Evolutionary conservation across 2,113 vertebrate species (phyloP).

Genomic region (Cephalopterus ornatus): DNA sequence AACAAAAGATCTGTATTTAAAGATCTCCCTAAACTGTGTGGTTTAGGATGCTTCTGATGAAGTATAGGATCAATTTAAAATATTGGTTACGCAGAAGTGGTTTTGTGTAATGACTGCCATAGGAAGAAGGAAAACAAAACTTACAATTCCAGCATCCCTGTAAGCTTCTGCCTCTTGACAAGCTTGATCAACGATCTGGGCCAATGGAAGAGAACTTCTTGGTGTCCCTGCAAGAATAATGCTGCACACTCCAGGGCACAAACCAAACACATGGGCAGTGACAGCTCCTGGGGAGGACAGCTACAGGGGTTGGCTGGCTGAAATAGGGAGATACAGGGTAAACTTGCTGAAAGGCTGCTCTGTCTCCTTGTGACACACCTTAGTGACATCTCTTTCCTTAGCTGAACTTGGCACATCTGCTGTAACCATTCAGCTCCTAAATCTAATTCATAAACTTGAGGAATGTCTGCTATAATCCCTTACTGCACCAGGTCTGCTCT

Average conservation of each 20-base stretch:
- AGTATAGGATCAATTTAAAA: neutral
- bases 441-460: neutral
- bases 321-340: neutral
- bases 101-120: neutral
- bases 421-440: neutral
- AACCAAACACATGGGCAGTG: neutral
- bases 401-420: neutral
- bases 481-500: neutral
- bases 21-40: neutral
- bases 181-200: conserved; percentile 77
- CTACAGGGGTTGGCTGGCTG: rapidly evolving
- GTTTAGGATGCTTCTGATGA: neutral
- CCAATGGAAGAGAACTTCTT: conserved; percentile 66
- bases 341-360: neutral
- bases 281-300: neutral
- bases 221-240: conserved; percentile 76
- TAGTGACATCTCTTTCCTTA: neutral
- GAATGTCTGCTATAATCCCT: neutral
- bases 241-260: neutral
- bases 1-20: neutral
- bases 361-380: neutral
- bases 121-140: neutral
- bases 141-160: conserved; percentile 79
- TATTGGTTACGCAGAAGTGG: neutral
- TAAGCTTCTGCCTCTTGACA: conserved; percentile 83